These are phyloP conservation scores for Oryzias woworae DNA, from an alignment of 2,113 vertebrate species.

Conservation along the genomic window DNA sequence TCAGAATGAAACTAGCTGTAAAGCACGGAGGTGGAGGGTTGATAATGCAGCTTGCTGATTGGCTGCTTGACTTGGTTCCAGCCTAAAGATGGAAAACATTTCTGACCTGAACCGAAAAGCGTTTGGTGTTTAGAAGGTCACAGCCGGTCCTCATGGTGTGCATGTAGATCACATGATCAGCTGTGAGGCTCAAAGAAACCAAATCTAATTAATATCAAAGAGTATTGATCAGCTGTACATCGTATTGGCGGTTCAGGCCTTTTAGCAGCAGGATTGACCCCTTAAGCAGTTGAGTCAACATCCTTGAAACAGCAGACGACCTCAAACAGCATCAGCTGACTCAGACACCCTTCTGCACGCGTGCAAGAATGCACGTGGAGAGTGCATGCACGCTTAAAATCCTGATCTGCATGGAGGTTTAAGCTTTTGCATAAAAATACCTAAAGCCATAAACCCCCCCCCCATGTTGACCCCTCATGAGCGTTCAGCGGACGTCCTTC, in stretches of 20 bases:
- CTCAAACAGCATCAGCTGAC: background rate
- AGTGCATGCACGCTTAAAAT: background rate
- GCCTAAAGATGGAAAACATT: too few relatives aligned
- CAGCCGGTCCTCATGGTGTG: background rate
- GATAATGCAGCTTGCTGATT: too few relatives aligned
- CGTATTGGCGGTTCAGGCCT: background rate
- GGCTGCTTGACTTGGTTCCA: too few relatives aligned
- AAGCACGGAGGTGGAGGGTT: too few relatives aligned
- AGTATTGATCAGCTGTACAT: slow-evolving; percentile 5
- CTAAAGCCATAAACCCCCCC: too few relatives aligned
- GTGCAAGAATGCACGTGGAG: background rate
- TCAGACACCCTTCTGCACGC: background rate
- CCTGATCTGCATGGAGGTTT: too few relatives aligned
- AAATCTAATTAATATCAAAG: slow-evolving; percentile 1
- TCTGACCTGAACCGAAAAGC: too few relatives aligned
- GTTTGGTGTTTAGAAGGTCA: too few relatives aligned
- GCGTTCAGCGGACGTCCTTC: too few relatives aligned
- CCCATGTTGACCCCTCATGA: too few relatives aligned
- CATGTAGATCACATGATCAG: background rate
- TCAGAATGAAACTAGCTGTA: too few relatives aligned
- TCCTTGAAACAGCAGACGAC: background rate
- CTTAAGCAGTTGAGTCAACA: slow-evolving; percentile 8
- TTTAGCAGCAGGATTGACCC: slow-evolving; percentile 9
- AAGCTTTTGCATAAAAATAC: too few relatives aligned
- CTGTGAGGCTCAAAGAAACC: background rate